Evolutionary conservation across 2,888 invertebrate species (phyloP).

Genomic region (Agrotis ipsilon): DNA sequence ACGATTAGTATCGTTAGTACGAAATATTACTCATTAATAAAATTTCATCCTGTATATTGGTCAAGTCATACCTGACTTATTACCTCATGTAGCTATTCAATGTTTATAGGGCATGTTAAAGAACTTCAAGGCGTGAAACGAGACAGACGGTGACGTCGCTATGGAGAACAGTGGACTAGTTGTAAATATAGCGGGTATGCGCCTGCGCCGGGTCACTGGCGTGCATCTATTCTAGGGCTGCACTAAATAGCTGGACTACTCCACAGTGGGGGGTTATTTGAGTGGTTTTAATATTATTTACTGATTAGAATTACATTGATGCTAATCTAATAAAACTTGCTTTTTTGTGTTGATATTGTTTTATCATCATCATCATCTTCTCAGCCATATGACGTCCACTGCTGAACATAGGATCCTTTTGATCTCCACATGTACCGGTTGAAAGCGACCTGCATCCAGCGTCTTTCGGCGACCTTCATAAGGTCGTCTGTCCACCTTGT

Average conservation of each 20-base stretch:
- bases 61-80: too few species aligned
- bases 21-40: too few species aligned
- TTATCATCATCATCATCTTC: too few species aligned
- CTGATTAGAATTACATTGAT: not conserved
- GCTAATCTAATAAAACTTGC: not conserved
- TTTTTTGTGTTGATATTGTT: too few species aligned
- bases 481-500: too few species aligned
- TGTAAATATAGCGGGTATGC: conserved; percentile 58
- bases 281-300: not conserved
- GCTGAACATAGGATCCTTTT: too few species aligned
- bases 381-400: too few species aligned
- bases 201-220: conserved; percentile 58
- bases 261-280: conserved; percentile 11
- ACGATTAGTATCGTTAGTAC: too few species aligned
- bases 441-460: too few species aligned
- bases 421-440: too few species aligned
- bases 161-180: conserved; percentile 35
- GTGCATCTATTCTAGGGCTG: conserved; percentile 63
- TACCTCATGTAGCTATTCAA: not conserved
- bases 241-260: conserved; percentile 51
- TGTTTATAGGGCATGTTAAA: conserved; percentile 43
- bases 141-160: conserved; percentile 35
- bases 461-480: too few species aligned
- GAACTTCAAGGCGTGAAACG: conserved; percentile 45
- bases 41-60: too few species aligned